Percentiles rank a stretch among this genome's conserved stretches.
These are phyloP conservation scores for Icerya purchasi DNA, from an alignment of 2,888 invertebrate species.

Conservation along the genomic window DNA sequence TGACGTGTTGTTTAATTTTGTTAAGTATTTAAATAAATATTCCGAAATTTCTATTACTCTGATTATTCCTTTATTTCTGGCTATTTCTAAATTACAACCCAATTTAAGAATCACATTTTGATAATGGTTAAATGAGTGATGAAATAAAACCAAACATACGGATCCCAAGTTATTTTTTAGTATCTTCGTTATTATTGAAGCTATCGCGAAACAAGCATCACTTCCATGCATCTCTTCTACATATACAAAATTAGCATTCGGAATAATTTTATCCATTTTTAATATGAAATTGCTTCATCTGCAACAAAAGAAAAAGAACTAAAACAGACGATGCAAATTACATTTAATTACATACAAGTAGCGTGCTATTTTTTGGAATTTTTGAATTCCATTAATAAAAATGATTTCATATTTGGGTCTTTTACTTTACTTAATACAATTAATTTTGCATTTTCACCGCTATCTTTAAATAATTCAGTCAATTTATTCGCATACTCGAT, in stretches of 20 bases:
- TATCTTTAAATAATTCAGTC: conserved; percentile 36
- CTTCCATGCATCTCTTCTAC: conserved; percentile 8
- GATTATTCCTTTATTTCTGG: conserved; percentile 1
- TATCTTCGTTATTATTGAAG: conserved; percentile 1
- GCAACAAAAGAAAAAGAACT: conserved; percentile 1
- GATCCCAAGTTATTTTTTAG: background rate
- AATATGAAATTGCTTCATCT: conserved; percentile 2
- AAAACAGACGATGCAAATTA: background rate
- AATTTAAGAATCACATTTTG: conserved; percentile 6
- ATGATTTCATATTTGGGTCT: conserved; percentile 64
- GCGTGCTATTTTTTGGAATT: background rate
- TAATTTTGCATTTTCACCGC: conserved; percentile 43
- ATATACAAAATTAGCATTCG: background rate
- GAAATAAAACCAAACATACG: conserved; percentile 2
- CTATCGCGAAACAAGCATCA: conserved; percentile 5
- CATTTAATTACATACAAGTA: background rate
- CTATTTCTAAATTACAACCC: background rate
- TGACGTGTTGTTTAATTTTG: background rate
- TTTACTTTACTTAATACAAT: conserved; percentile 49
- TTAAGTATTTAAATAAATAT: background rate
- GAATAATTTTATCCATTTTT: background rate
- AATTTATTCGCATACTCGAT: conserved; percentile 69
- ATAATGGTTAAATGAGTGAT: conserved; percentile 8
- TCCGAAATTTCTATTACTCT: background rate
- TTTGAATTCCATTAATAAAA: conserved; percentile 50